phyloP scores from a whole-genome alignment of 2,113 vertebrate genomes.

The Tretioscincus oriximinensis region DNA sequence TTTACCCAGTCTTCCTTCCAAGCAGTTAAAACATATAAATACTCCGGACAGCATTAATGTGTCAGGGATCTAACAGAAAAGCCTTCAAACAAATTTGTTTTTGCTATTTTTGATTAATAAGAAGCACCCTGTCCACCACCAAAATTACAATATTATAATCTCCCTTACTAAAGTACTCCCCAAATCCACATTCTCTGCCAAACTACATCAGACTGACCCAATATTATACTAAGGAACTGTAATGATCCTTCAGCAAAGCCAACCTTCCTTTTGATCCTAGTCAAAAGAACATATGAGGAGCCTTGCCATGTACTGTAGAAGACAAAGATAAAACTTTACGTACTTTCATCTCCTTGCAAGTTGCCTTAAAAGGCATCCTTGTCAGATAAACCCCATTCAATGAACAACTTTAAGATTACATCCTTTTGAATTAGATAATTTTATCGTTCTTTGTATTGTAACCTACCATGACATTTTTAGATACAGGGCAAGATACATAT shows the following conservation, averaged over 20 bases:
- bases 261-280: background rate
- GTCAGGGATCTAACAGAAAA: background rate
- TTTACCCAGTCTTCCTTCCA: no score
- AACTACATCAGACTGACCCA: no score
- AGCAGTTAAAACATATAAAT: background rate
- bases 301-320: background rate
- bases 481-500: no score
- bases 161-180: background rate
- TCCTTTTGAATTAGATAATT: no score
- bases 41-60: background rate
- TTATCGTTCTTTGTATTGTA: no score
- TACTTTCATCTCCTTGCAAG: background rate
- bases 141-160: background rate
- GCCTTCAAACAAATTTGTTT: background rate
- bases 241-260: background rate
- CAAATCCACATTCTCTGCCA: no score
- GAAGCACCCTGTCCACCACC: background rate
- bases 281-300: no score
- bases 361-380: background rate
- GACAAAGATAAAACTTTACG: background rate
- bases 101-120: background rate
- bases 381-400: background rate
- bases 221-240: no score
- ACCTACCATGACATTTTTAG: no score
- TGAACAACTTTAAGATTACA: no score